Percentiles rank a stretch among this genome's conserved stretches.
Evolutionary conservation across 2,113 vertebrate species (phyloP).

Genomic region (Dendrocopos noguchii): DNA sequence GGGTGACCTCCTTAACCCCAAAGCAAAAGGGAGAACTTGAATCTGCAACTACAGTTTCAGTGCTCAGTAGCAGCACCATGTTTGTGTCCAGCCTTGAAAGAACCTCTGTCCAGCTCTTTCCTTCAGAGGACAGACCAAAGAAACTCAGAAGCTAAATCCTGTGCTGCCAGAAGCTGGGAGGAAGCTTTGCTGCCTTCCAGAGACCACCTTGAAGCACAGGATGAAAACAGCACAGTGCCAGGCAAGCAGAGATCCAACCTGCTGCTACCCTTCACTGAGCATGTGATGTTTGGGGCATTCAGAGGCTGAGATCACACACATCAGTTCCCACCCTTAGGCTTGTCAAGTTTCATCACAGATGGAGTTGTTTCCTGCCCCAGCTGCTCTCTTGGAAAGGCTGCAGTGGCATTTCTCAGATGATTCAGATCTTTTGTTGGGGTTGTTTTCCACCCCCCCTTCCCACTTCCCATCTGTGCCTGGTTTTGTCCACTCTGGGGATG

Average conservation of each 20-base stretch:
- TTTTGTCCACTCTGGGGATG: neutral
- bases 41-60: neutral
- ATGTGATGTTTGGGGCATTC: neutral
- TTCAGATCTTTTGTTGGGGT: neutral
- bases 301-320: neutral
- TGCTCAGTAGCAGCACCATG: neutral
- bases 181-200: neutral
- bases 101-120: too few species aligned
- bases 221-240: neutral
- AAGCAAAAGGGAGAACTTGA: neutral
- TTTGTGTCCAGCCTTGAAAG: neutral
- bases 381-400: neutral
- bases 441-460: neutral
- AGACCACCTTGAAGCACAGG: neutral
- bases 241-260: neutral
- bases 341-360: neutral
- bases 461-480: neutral
- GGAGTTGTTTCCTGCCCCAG: neutral
- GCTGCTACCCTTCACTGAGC: neutral
- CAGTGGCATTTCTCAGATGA: neutral
- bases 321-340: neutral
- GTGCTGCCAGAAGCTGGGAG: neutral
- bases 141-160: neutral
- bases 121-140: neutral
- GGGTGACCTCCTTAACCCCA: neutral